Percentiles rank a stretch among this genome's conserved stretches.
phyloP scores from a whole-genome alignment of 1,140 invertebrate species.

The Marisa cornuarietis region DNA sequence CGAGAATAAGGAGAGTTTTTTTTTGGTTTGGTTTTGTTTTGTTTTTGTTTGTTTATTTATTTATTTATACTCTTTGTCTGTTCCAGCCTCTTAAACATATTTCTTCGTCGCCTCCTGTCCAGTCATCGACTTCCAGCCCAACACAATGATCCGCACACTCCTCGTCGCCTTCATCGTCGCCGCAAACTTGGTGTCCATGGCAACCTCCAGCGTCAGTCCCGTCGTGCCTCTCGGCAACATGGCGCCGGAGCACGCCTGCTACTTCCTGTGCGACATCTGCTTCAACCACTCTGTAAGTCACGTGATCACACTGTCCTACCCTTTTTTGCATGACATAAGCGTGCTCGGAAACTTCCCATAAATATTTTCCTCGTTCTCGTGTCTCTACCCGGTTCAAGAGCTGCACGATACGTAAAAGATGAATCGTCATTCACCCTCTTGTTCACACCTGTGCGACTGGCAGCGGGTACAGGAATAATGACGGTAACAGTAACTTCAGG shows the following conservation, averaged over 20 bases:
- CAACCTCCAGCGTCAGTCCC: slow-evolving; percentile 3
- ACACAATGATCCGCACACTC: slow-evolving; percentile 6
- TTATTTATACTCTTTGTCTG: too few relatives aligned
- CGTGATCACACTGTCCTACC: not conserved
- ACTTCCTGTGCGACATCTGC: slow-evolving; percentile 22
- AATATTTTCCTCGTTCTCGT: too few relatives aligned
- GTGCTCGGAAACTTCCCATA: not conserved
- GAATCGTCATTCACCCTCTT: too few relatives aligned
- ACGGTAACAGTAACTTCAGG: not conserved
- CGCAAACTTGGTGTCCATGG: slow-evolving; percentile 1
- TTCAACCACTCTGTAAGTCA: not conserved
- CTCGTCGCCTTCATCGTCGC: slow-evolving; percentile 10
- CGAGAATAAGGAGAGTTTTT: too few relatives aligned
- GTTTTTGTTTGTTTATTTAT: too few relatives aligned
- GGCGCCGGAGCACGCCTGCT: slow-evolving; percentile 20
- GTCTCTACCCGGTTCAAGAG: too few relatives aligned
- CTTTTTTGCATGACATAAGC: not conserved
- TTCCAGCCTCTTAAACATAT: too few relatives aligned
- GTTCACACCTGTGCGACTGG: too few relatives aligned
- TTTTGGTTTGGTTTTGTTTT: too few relatives aligned
- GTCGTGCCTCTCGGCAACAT: slow-evolving; percentile 5
- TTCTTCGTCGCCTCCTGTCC: not conserved
- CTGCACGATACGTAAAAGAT: too few relatives aligned
- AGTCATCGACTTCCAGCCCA: not conserved
- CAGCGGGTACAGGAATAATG: not conserved